These are phyloP conservation scores for Engraulis encrasicolus DNA, from an alignment of 2,113 vertebrate genomes.

Conservation along the genomic window DNA sequence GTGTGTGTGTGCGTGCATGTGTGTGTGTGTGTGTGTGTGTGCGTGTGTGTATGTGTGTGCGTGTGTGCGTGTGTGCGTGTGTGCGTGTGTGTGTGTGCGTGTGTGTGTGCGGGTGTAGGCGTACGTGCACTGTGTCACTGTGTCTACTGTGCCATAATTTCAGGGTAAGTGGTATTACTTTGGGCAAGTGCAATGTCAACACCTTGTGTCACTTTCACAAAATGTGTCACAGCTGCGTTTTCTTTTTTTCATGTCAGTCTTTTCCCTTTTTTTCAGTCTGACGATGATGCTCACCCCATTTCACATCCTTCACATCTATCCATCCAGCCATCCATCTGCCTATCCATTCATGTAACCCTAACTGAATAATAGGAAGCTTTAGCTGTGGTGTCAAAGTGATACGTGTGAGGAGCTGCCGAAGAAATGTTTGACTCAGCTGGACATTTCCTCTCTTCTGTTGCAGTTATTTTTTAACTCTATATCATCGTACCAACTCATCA, in stretches of 20 bases:
- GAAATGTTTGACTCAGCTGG: too few species aligned
- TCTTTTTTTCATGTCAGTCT: not conserved
- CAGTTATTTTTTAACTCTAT: too few species aligned
- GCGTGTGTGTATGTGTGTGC: slow-evolving; percentile 2
- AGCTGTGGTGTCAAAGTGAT: too few species aligned
- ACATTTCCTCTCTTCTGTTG: too few species aligned
- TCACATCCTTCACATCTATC: not conserved
- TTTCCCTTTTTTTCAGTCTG: not conserved
- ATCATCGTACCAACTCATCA: too few species aligned
- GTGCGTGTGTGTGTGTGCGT: not conserved
- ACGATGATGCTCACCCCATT: not conserved
- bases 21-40: not conserved
- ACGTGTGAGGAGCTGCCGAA: too few species aligned
- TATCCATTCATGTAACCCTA: not conserved
- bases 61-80: not conserved
- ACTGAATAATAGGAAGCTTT: too few species aligned
- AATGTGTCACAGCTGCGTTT: slow-evolving; percentile 11
- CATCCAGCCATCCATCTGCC: not conserved
- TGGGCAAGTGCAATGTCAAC: not conserved
- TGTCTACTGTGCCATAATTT: slow-evolving; percentile 7
- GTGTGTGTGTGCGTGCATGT: not conserved
- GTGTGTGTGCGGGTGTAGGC: not conserved
- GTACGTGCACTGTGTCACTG: not conserved
- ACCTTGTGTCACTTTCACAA: slow-evolving; percentile 3
- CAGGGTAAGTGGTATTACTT: not conserved